phyloP scores from a whole-genome alignment of 1,140 invertebrate species.

The Drosophila melanica region DNA sequence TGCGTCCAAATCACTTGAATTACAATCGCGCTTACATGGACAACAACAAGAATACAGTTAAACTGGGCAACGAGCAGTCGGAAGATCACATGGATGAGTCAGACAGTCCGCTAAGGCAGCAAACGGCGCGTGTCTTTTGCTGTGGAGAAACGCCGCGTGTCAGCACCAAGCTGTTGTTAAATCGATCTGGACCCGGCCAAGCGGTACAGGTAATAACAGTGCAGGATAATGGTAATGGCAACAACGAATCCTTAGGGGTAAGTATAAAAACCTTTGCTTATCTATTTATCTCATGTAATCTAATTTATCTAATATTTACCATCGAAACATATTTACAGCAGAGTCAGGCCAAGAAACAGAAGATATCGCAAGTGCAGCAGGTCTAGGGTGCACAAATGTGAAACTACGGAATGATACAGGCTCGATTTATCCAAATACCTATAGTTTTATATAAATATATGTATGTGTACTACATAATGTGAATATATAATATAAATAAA shows the following conservation, averaged over 20 bases:
- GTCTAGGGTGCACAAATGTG: conserved; percentile 35
- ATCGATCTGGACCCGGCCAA: conserved; percentile 69
- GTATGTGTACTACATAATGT: conserved; percentile 13
- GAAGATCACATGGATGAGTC: conserved; percentile 75
- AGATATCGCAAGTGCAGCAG: conserved; percentile 61
- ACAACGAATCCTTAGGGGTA: conserved; percentile 38
- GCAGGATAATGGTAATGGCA: conserved; percentile 43
- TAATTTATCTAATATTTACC: not conserved
- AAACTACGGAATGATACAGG: conserved; percentile 43
- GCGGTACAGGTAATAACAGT: conserved; percentile 77
- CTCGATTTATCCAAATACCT: conserved; percentile 8
- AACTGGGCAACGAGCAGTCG: conserved; percentile 28
- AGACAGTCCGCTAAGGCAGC: conserved; percentile 59
- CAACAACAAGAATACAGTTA: conserved; percentile 61
- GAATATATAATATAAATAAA: conserved; percentile 40
- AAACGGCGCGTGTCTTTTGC: conserved; percentile 69
- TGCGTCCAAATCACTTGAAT: conserved; percentile 65
- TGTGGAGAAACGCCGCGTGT: conserved; percentile 66
- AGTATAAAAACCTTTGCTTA: not conserved
- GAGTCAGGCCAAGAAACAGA: conserved; percentile 65
- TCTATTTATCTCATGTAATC: too few relatives aligned
- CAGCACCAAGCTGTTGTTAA: conserved; percentile 56
- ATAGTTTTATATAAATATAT: conserved; percentile 30
- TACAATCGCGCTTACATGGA: conserved; percentile 70
- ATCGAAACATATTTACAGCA: conserved; percentile 2